Evolutionary conservation across 2,888 invertebrate genomes (phyloP).

Genomic region (Cactoblastis cactorum): DNA sequence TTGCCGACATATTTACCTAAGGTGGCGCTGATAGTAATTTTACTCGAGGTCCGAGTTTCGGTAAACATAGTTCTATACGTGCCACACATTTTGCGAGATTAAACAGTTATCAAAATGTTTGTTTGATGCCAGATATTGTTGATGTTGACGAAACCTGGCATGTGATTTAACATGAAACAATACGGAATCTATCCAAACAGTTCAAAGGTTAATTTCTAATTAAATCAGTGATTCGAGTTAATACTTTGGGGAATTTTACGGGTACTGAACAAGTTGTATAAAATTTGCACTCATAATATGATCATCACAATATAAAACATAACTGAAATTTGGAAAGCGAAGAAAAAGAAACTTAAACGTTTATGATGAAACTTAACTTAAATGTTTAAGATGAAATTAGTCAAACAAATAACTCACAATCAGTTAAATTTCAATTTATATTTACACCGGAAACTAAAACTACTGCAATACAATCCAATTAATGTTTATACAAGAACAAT

Average conservation of each 20-base stretch:
- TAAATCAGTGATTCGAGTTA: neutral
- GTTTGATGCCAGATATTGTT: constrained; percentile 38
- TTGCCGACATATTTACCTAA: constrained; percentile 79
- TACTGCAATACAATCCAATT: too few species aligned
- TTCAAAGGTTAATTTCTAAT: constrained; percentile 2
- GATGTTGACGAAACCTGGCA: constrained; percentile 4
- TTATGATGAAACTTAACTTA: too few species aligned
- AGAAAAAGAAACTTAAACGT: too few species aligned
- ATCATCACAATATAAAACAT: too few species aligned
- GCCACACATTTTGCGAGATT: constrained; percentile 53
- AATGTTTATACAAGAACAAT: constrained; percentile 19
- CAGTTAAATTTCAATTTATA: too few species aligned
- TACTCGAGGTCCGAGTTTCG: constrained; percentile 72
- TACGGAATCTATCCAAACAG: neutral
- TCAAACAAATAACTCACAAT: too few species aligned
- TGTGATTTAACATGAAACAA: constrained; percentile 5
- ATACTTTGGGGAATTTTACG: constrained; percentile 19
- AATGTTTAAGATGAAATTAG: too few species aligned
- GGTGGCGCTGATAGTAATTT: constrained; percentile 78
- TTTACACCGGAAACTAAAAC: too few species aligned
- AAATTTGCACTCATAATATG: too few species aligned
- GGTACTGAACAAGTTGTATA: too few species aligned
- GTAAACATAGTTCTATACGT: constrained; percentile 51
- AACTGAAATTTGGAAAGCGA: too few species aligned
- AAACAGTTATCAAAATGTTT: constrained; percentile 49